Conservation (phyloP, 2,888 invertebrate species). For the Lingula anatina region DNA sequence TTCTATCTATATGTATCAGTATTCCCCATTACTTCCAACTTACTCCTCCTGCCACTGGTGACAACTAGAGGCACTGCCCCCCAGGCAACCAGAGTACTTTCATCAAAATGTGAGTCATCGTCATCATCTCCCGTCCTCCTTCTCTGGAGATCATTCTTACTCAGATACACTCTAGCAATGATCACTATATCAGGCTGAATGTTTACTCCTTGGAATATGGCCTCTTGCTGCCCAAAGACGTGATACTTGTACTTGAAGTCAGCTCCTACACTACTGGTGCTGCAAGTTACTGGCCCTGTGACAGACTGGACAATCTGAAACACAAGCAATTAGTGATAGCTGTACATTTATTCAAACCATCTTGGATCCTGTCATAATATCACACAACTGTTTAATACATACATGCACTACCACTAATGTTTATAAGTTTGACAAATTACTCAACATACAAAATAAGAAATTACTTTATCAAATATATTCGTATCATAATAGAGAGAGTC, state of each 20-base stretch:
- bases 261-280: constrained; percentile 42
- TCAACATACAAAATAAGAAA: no score
- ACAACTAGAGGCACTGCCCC: constrained; percentile 35
- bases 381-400: no score
- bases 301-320: constrained; percentile 39
- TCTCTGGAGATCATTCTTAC: constrained; percentile 12
- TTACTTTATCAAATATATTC: no score
- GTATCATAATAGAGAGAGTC: no score
- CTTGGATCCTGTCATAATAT: no score
- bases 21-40: neutral
- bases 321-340: constrained; percentile 33
- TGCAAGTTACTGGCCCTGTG: constrained; percentile 43
- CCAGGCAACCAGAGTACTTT: constrained; percentile 45
- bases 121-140: constrained; percentile 18
- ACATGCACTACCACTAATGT: no score
- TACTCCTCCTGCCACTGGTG: constrained; percentile 12
- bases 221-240: constrained; percentile 48
- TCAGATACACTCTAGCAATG: constrained; percentile 42
- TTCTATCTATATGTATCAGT: no score
- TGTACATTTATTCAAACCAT: no score
- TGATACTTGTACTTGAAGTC: constrained; percentile 44
- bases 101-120: constrained; percentile 26
- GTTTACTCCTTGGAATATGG: constrained; percentile 39
- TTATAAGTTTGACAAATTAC: no score
- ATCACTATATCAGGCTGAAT: constrained; percentile 39